Base-by-base conservation (phyloP, 2,113 vertebrate genomes). In the Phaethon lepturus region DNA sequence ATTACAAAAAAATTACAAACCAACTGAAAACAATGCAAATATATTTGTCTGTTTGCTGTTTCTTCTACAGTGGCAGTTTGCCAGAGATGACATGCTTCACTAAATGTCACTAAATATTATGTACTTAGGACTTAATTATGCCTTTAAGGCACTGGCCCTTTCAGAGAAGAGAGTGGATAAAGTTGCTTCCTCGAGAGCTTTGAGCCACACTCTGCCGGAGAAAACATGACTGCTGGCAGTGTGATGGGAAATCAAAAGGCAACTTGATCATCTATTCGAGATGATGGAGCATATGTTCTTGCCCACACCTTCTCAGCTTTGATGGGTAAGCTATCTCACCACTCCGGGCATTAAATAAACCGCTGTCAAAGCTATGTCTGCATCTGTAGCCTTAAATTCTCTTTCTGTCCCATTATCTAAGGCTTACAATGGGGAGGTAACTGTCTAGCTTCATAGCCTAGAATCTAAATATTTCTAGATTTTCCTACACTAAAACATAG, bases 91-190 rank as follows among this genome's bases (percentile, higher is more conserved):
- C 71, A 90, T 81, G 86, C 95, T 95, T 95, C 87, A 68, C 59
- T 92, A 94, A 93, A 91, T 93, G 90, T 97, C 92, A 78, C 90
- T 95, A 96, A 96, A 91, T 95, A 75, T 95, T 95, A 95, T 88
- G 88, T 92, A 63, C 75, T 97, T 97, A 90, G 83, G 73, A 86
- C 88, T 96, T 95, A 96, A 97, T 96, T 95, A 89, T 91, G 95
- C 88, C 90, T 96, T 95, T 92, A 97, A 97, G 95, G 88, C 68
- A 93, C 50, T 78, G 86, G 64, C 44, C 94, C 40, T 95, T 93
- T 92, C 66, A 84, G n/a, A 75, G 79, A 86, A 93, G 74, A 84
- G 45, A 66, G 68, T 60, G 52, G 92, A 59, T 94, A 28, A 93
- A 92, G 91, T 81, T 72, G 64, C 52, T 92, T 95, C 60, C 86